Conservation (phyloP, 2,888 invertebrate genomes). For the Pachliopta kotzebuea region DNA sequence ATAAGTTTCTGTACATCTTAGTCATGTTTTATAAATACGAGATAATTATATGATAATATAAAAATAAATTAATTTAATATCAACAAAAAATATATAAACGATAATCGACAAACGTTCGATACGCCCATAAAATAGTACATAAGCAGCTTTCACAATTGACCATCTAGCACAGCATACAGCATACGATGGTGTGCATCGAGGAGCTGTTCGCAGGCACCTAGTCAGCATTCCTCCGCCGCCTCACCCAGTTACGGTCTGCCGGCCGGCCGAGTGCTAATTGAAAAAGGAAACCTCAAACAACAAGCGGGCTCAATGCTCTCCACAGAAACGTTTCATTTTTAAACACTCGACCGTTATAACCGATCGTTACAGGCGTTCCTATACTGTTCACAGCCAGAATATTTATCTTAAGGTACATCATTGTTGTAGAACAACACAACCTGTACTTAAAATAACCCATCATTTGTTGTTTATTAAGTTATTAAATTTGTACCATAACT, state of each 20-base stretch:
- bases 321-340: conserved; percentile 79
- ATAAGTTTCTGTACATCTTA: too few species aligned
- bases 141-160: conserved; percentile 31
- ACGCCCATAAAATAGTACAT: conserved; percentile 7
- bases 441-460: too few species aligned
- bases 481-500: not conserved
- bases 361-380: conserved; percentile 47
- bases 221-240: conserved; percentile 45
- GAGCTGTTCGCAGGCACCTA: conserved; percentile 47
- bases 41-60: too few species aligned
- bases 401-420: conserved; percentile 23
- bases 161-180: conserved; percentile 5
- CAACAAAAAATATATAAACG: not conserved
- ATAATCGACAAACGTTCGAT: not conserved
- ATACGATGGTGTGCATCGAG: conserved; percentile 56
- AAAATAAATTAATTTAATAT: not conserved
- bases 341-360: conserved; percentile 74
- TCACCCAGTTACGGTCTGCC: conserved; percentile 78
- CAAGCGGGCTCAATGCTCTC: conserved; percentile 78
- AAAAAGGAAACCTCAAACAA: conserved; percentile 80
- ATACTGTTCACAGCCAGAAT: conserved; percentile 3
- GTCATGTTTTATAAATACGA: too few species aligned
- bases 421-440: not conserved
- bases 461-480: not conserved
- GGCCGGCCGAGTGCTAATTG: conserved; percentile 78